phyloP scores from a whole-genome alignment of 2,797 vertebrate genomes.

The Hippocampus kuda region DNA sequence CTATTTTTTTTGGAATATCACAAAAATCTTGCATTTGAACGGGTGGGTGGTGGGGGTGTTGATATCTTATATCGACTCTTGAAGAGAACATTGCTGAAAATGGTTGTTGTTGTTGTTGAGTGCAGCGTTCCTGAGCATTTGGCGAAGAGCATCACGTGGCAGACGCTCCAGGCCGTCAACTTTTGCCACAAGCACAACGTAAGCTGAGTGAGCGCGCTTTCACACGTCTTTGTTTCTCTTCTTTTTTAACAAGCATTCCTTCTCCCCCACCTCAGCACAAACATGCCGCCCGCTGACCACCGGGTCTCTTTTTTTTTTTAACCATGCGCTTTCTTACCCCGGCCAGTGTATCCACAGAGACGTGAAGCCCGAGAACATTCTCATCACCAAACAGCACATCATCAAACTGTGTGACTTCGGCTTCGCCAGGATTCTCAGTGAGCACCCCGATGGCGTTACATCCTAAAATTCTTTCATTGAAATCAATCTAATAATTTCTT shows the following conservation, averaged over 20 bases:
- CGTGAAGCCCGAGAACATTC: slow-evolving; percentile 93
- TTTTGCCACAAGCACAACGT: slow-evolving; percentile 90
- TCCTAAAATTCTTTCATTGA: too few relatives aligned
- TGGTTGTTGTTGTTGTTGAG: not conserved
- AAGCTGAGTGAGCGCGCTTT: slow-evolving; percentile 12
- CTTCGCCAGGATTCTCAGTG: slow-evolving; percentile 89
- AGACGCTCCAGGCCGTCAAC: slow-evolving; percentile 87
- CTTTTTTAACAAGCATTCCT: slow-evolving; percentile 56
- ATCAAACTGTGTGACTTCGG: slow-evolving; percentile 97
- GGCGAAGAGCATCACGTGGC: slow-evolving; percentile 85
- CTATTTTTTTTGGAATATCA: too few relatives aligned
- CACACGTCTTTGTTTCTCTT: slow-evolving; percentile 15
- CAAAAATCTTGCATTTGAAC: too few relatives aligned
- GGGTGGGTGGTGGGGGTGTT: too few relatives aligned
- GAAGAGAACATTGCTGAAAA: not conserved
- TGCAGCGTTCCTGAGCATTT: slow-evolving; percentile 80
- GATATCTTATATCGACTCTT: not conserved
- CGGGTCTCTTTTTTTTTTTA: not conserved
- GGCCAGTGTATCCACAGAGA: slow-evolving; percentile 90
- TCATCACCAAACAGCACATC: slow-evolving; percentile 88
- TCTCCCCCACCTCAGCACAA: slow-evolving; percentile 30
- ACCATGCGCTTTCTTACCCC: too few relatives aligned
- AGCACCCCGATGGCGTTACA: slow-evolving; percentile 42
- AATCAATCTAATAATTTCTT: too few relatives aligned
- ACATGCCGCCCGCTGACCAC: not conserved